Evolutionary conservation across 1,140 invertebrate genomes (phyloP).

Genomic region (Temnothorax curvispinosus): DNA sequence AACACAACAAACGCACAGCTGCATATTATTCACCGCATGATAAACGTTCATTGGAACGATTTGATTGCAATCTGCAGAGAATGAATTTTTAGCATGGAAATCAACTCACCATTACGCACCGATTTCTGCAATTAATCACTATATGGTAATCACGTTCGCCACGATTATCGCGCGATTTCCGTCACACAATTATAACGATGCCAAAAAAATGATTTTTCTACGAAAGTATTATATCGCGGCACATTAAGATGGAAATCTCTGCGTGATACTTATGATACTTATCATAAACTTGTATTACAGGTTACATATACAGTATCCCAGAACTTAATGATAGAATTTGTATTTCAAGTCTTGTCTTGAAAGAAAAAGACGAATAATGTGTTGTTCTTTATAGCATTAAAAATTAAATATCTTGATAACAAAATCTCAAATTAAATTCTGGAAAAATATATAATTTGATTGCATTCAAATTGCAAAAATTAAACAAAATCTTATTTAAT

Average conservation of each 20-base stretch:
- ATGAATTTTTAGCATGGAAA: conserved; percentile 28
- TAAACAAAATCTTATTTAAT: background rate
- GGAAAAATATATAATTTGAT: background rate
- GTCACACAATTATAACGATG: conserved; percentile 16
- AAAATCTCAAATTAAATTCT: background rate
- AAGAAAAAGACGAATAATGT: background rate
- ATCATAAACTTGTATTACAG: background rate
- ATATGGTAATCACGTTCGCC: background rate
- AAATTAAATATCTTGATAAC: background rate
- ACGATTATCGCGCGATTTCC: background rate
- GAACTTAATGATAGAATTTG: background rate
- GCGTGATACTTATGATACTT: background rate
- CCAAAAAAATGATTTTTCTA: conserved; percentile 10
- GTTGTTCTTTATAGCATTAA: background rate
- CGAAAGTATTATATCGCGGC: background rate
- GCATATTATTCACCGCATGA: conserved; percentile 14
- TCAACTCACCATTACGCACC: background rate
- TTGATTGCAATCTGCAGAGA: conserved; percentile 35
- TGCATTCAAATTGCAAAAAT: background rate
- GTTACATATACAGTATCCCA: background rate
- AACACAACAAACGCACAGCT: conserved; percentile 18
- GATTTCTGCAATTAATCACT: conserved; percentile 34
- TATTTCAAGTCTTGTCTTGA: background rate
- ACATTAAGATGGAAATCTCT: background rate
- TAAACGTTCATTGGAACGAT: conserved; percentile 25